phyloP scores from a whole-genome alignment of 2,797 vertebrate genomes.

The Enteromius afrohamiltoni region DNA sequence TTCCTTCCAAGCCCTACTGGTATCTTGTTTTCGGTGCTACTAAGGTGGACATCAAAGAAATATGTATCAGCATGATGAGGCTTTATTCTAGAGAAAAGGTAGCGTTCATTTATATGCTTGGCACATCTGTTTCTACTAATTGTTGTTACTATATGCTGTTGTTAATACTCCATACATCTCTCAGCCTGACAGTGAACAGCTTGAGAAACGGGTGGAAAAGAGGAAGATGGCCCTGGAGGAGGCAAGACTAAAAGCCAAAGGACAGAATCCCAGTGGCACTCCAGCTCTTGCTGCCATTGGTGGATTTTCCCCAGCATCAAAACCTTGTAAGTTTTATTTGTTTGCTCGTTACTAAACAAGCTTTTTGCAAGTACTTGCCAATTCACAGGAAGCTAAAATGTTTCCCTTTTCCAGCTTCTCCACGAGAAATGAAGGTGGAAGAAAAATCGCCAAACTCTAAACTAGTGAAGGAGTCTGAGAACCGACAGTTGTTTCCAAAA shows the following conservation, averaged over 20 bases:
- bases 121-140: not conserved
- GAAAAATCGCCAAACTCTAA: conserved; percentile 82
- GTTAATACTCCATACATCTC: conserved; percentile 10
- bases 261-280: conserved; percentile 84
- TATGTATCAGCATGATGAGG: conserved; percentile 82
- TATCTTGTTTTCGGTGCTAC: conserved; percentile 84
- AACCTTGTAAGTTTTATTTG: conserved; percentile 80
- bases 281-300: conserved; percentile 81
- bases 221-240: conserved; percentile 83
- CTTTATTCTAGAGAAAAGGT: conserved; percentile 87
- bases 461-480: conserved; percentile 80
- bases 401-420: conserved; percentile 74
- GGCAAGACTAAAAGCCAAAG: conserved; percentile 85
- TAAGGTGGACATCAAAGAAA: conserved; percentile 84
- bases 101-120: not conserved
- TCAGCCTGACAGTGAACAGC: conserved; percentile 82
- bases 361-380: not conserved
- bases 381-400: not conserved
- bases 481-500: conserved; percentile 79
- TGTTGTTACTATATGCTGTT: not conserved
- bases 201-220: conserved; percentile 87
- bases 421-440: conserved; percentile 82
- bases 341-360: not conserved
- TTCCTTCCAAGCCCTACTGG: conserved; percentile 87
- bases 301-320: conserved; percentile 87